Evolutionary conservation across 2,888 invertebrate genomes (phyloP).

Genomic region (Acanthosepion pharaonis): DNA sequence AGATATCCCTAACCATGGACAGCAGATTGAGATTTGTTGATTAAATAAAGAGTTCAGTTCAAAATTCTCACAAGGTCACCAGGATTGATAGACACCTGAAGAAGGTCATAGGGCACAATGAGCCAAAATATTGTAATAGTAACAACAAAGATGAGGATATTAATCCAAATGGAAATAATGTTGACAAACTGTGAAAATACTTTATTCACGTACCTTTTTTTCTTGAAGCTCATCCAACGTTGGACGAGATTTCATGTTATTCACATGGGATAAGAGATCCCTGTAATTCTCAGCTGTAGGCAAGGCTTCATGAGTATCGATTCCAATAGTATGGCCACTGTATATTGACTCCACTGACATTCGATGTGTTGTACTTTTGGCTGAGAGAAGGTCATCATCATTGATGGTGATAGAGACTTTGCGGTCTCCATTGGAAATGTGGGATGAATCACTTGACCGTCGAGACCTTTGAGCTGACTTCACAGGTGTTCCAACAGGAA

Average conservation of each 20-base stretch:
- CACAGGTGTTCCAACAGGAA: not conserved
- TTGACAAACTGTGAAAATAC: too few species aligned
- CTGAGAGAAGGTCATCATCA: slow-evolving; percentile 35
- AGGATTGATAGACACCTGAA: too few species aligned
- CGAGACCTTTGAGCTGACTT: not conserved
- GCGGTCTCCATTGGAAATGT: not conserved
- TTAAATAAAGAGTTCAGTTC: too few species aligned
- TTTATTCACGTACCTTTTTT: slow-evolving; percentile 58
- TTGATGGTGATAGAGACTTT: slow-evolving; percentile 38
- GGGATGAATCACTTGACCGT: slow-evolving; percentile 37
- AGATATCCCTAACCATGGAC: too few species aligned
- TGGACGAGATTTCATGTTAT: slow-evolving; percentile 64
- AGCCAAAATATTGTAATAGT: too few species aligned
- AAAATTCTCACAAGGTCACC: too few species aligned
- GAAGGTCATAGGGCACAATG: too few species aligned
- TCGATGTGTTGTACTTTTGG: not conserved
- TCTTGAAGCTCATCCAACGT: slow-evolving; percentile 74
- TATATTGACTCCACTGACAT: slow-evolving; percentile 51
- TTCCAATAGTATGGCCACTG: slow-evolving; percentile 51
- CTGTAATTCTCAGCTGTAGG: slow-evolving; percentile 87
- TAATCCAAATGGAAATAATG: too few species aligned
- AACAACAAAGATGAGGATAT: too few species aligned
- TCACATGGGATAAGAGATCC: slow-evolving; percentile 50
- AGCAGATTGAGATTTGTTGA: too few species aligned
- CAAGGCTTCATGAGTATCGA: slow-evolving; percentile 83